Percentiles rank a stretch among this genome's conserved stretches.
Evolutionary conservation across 2,797 vertebrate species (phyloP).

Genomic region (Megalops cyprinoides): DNA sequence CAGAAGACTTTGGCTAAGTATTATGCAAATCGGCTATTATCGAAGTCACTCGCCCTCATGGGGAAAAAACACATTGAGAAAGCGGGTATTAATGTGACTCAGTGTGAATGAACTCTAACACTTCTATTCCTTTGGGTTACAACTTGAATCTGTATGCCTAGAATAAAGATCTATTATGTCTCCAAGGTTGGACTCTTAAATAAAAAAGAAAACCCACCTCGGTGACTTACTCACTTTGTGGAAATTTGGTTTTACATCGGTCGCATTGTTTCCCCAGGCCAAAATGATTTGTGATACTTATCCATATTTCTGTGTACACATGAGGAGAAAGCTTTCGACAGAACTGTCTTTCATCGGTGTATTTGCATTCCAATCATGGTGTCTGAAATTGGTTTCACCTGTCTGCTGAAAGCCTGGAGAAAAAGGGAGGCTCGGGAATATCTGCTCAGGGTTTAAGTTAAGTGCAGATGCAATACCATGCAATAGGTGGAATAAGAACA

Average conservation of each 20-base stretch:
- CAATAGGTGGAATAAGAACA: background rate
- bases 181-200: background rate
- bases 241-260: background rate
- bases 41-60: background rate
- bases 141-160: constrained; percentile 3
- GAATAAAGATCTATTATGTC: constrained; percentile 9
- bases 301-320: constrained; percentile 21
- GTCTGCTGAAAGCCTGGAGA: constrained; percentile 14
- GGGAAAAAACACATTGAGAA: background rate
- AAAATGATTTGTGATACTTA: background rate
- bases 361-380: constrained; percentile 28
- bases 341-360: background rate
- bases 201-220: background rate
- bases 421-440: background rate
- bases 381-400: constrained; percentile 30
- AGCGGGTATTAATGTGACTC: constrained; percentile 8
- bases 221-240: background rate
- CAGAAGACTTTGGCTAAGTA: constrained; percentile 13
- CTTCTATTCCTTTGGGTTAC: background rate
- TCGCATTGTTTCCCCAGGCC: background rate
- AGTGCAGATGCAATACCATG: background rate
- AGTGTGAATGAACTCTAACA: constrained; percentile 6
- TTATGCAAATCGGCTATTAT: constrained; percentile 17
- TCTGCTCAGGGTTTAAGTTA: background rate
- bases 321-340: background rate